phyloP scores from a whole-genome alignment of 2,797 vertebrate genomes.

The Clamator glandarius region DNA sequence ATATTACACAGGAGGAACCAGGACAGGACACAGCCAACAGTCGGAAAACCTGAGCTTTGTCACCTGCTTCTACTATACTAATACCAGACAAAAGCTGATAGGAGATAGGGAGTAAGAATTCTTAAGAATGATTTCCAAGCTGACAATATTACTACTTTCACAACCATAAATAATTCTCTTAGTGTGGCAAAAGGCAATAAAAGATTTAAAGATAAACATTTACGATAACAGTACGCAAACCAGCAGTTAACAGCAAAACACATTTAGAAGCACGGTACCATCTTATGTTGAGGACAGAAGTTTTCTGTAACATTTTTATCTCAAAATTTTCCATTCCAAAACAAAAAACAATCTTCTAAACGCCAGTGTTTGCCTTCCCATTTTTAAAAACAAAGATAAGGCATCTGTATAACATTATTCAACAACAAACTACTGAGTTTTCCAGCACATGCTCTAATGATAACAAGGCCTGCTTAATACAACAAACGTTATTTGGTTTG shows the following conservation, averaged over 20 bases:
- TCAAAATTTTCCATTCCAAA: conserved; percentile 7
- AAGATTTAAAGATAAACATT: neutral
- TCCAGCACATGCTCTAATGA: neutral
- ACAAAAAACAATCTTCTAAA: neutral
- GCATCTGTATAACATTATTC: neutral
- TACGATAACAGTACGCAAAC: neutral
- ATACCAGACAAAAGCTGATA: too few species aligned
- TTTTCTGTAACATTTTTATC: conserved; percentile 17
- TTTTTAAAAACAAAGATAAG: conserved; percentile 19
- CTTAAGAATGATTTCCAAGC: neutral
- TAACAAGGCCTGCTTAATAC: conserved; percentile 32
- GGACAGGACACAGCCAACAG: too few species aligned
- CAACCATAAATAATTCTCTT: neutral
- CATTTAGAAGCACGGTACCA: neutral
- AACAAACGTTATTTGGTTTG: conserved; percentile 1
- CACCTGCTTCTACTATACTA: too few species aligned
- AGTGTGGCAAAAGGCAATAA: neutral
- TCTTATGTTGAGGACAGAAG: neutral
- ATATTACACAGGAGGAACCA: too few species aligned
- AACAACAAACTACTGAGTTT: conserved; percentile 2
- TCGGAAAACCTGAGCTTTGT: too few species aligned
- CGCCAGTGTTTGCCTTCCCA: neutral
- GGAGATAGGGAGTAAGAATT: too few species aligned
- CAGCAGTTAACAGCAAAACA: neutral
- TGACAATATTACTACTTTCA: neutral